Evolutionary conservation across 2,797 vertebrate species (phyloP).

Genomic region (Muraenolepis orangiensis): DNA sequence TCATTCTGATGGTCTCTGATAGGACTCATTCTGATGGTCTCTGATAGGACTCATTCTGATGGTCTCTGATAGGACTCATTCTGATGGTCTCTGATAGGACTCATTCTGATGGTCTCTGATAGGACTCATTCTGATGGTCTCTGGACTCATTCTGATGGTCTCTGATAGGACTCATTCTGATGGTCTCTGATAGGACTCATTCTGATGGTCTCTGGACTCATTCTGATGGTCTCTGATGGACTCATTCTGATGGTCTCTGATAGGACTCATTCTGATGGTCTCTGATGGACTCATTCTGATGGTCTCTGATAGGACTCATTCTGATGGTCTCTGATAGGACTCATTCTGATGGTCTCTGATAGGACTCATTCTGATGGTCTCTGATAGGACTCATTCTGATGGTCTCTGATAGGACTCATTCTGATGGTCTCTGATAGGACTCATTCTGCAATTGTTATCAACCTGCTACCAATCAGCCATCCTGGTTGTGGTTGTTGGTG

Average conservation of each 20-base stretch:
- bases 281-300: too few relatives aligned
- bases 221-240: slow-evolving; percentile 23
- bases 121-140: slow-evolving; percentile 46
- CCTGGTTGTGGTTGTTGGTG: slow-evolving; percentile 23
- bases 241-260: slow-evolving; percentile 32
- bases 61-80: too few relatives aligned
- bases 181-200: slow-evolving; percentile 37
- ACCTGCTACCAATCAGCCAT: slow-evolving; percentile 48
- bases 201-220: too few relatives aligned
- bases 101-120: slow-evolving; percentile 32
- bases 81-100: slow-evolving; percentile 26
- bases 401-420: slow-evolving; percentile 36
- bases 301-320: too few relatives aligned
- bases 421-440: too few relatives aligned
- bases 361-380: too few relatives aligned
- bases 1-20: slow-evolving; percentile 23
- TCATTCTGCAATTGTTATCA: slow-evolving; percentile 61
- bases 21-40: too few relatives aligned
- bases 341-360: too few relatives aligned
- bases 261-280: slow-evolving; percentile 44
- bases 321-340: slow-evolving; percentile 34
- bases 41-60: slow-evolving; percentile 45
- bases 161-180: too few relatives aligned
- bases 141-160: too few relatives aligned
- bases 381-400: too few relatives aligned